Evolutionary conservation across 2,113 vertebrate genomes (phyloP), one percentile per base, ranked within the genome.

Genomic region (Tautogolabrus adspersus): DNA sequence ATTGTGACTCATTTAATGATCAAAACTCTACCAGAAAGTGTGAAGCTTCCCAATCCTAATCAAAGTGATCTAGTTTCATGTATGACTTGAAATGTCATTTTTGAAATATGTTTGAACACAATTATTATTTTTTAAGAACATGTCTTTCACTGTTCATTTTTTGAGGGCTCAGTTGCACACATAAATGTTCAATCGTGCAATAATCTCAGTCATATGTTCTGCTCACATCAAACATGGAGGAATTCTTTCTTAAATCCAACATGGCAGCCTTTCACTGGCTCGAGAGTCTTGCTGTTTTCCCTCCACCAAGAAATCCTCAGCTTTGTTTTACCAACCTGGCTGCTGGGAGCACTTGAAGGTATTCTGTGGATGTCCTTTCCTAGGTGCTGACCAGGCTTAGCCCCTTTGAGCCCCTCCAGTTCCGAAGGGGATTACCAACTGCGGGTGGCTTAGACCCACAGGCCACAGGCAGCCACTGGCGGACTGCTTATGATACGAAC

Each of bases 381-480:
- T 38, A 74, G 82, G 76, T 81, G 73, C 78, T 73, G 89, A 78
- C 83, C 77, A 78, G 83, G 85, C 87, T 93, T 91, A 93, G 91
- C 87, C 87, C 78, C 74, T 79, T 56, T 89, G 76, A 88, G 83
- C 85, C 79, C 66, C 69, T 75, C 78, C 83, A 87, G 87, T 87
- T 91, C 81, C 63, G 68, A 87, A 83, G 73, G 75, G 89, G 89
- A 91, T 93, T 91, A 92, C 76, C 42, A 77, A 73, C 81, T 78
- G 77, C 10, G 67, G 88, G 90, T 81, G 82, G 90, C 83, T 89
- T 71, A 77, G 72, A 84, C 78, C 91, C 61, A 71, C 82, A 82
- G 88, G 85, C 82, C 61, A 71, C 82, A 82, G 88, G 85, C 82
- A 83, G 68, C 22, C 10, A 79, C 71, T 69, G 62, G 67, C 51